phyloP scores from a whole-genome alignment of 64 coral and sea anemone genomes.

The Pocillopora damicornis region DNA sequence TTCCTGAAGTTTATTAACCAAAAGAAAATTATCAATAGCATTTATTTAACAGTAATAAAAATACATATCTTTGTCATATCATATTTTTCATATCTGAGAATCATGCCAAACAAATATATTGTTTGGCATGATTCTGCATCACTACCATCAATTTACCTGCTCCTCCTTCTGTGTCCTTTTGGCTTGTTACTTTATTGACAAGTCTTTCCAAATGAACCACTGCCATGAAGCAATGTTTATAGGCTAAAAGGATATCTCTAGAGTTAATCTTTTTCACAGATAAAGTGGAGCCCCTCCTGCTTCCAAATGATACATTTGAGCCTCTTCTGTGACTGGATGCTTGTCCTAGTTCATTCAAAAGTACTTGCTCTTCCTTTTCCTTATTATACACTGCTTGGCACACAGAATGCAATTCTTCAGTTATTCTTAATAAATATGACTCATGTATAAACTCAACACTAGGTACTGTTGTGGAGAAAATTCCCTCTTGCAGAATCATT shows the following conservation, averaged over 20 bases:
- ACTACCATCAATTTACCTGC: neutral
- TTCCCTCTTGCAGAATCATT: constrained; percentile 54
- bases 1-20: too few relatives aligned
- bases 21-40: too few relatives aligned
- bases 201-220: neutral
- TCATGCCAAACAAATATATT: too few relatives aligned
- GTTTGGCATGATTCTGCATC: too few relatives aligned
- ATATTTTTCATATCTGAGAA: too few relatives aligned
- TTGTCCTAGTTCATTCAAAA: neutral
- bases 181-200: neutral
- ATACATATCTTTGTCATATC: neutral
- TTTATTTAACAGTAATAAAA: too few relatives aligned
- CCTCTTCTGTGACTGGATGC: constrained; percentile 8
- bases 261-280: constrained; percentile 13
- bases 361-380: neutral
- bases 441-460: constrained; percentile 64
- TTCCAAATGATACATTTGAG: neutral
- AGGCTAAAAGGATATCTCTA: neutral
- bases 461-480: constrained; percentile 45
- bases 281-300: constrained; percentile 6
- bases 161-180: constrained; percentile 10
- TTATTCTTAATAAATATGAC: constrained; percentile 67
- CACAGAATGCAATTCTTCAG: constrained; percentile 54
- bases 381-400: constrained; percentile 40
- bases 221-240: neutral